Percentiles rank a stretch among this genome's conserved stretches.
Conservation (phyloP, 1,140 invertebrate genomes). For the Zophobas atratus region DNA sequence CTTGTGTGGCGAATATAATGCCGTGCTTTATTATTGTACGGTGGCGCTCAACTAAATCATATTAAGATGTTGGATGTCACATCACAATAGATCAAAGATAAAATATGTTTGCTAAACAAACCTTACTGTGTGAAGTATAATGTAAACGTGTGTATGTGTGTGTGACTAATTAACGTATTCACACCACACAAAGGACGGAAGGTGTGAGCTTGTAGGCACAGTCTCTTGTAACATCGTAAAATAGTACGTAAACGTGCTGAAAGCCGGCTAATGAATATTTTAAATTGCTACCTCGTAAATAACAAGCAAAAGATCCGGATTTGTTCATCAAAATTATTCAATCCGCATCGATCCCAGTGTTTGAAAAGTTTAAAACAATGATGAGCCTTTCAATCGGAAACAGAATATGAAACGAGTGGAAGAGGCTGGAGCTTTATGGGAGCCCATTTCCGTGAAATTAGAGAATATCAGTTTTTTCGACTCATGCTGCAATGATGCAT, state of each 20-base stretch:
- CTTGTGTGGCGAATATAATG: slow-evolving; percentile 19
- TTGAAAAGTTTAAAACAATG: neutral
- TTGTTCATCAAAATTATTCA: slow-evolving; percentile 12
- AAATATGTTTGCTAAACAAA: slow-evolving; percentile 41
- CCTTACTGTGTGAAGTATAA: slow-evolving; percentile 26
- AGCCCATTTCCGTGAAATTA: neutral
- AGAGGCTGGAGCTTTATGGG: neutral
- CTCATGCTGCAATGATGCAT: too few relatives aligned
- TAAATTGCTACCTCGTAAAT: slow-evolving; percentile 3
- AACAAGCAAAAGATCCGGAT: slow-evolving; percentile 3
- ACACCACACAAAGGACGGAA: slow-evolving; percentile 30
- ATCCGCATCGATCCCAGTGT: neutral
- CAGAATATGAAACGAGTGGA: slow-evolving; percentile 14
- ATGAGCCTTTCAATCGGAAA: neutral
- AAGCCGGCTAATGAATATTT: slow-evolving; percentile 10
- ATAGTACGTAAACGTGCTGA: slow-evolving; percentile 7
- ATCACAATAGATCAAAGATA: slow-evolving; percentile 43
- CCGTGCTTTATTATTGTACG: slow-evolving; percentile 21
- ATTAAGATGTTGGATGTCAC: slow-evolving; percentile 38
- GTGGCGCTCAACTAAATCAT: slow-evolving; percentile 18
- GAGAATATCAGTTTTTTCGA: neutral
- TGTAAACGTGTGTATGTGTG: slow-evolving; percentile 6
- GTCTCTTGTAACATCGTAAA: slow-evolving; percentile 6
- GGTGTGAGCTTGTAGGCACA: slow-evolving; percentile 18
- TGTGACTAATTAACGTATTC: slow-evolving; percentile 46